A percentile compares a stretch with the other conserved stretches of the same genome.
Conservation (phyloP, 1,140 invertebrate genomes). For the Pemphigus obesinymphae region DNA sequence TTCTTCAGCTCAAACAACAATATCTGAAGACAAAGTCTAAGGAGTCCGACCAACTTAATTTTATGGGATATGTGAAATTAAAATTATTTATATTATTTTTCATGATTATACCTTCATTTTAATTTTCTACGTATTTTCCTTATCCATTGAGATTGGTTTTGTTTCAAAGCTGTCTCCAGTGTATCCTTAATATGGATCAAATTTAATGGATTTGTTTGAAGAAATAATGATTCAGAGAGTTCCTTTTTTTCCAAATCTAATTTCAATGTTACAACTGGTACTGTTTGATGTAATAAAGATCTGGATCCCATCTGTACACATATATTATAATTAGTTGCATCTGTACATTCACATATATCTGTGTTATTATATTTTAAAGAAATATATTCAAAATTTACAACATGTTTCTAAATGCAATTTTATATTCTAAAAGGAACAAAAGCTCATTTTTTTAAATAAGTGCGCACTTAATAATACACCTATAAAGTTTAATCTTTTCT, state of each 20-base stretch:
- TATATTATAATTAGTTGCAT: slow-evolving; percentile 4
- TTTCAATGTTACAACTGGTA: slow-evolving; percentile 58
- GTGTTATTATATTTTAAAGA: neutral
- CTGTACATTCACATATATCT: neutral
- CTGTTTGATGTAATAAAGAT: slow-evolving; percentile 56
- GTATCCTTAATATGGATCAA: slow-evolving; percentile 58
- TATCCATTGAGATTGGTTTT: slow-evolving; percentile 50
- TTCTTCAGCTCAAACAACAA: slow-evolving; percentile 33
- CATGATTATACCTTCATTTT: slow-evolving; percentile 45
- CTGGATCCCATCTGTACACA: slow-evolving; percentile 58
- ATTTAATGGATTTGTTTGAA: slow-evolving; percentile 64
- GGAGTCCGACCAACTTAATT: slow-evolving; percentile 9
- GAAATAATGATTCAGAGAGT: slow-evolving; percentile 51
- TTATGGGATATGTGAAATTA: slow-evolving; percentile 16
- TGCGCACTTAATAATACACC: neutral
- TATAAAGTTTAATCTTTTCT: neutral
- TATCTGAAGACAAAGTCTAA: slow-evolving; percentile 42
- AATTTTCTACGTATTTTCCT: slow-evolving; percentile 45
- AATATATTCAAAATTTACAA: neutral
- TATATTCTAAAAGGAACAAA: slow-evolving; percentile 22
- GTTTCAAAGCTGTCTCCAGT: slow-evolving; percentile 59
- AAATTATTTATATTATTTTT: slow-evolving; percentile 40
- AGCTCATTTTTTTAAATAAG: neutral
- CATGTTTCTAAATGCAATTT: neutral
- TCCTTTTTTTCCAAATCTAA: slow-evolving; percentile 53